Conservation (phyloP, 2,888 invertebrate species). For the Chironomus riparius region DNA sequence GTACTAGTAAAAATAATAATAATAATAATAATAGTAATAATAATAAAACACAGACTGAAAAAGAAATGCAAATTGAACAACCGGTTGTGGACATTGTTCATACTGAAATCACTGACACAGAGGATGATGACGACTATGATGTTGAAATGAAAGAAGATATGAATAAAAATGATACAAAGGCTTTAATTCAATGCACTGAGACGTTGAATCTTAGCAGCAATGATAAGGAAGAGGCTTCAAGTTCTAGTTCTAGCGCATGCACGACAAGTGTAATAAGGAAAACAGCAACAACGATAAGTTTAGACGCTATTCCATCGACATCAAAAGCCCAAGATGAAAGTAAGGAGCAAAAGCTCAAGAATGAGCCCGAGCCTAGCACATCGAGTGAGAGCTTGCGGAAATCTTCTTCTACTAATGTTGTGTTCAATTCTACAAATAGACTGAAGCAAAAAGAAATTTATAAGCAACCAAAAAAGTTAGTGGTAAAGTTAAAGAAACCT, state of each 20-base stretch:
- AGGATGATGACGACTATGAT: slow-evolving; percentile 17
- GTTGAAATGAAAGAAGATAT: slow-evolving; percentile 29
- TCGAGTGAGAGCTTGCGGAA: background rate
- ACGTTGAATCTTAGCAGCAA: slow-evolving; percentile 10
- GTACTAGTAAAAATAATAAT: background rate
- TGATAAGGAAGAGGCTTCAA: slow-evolving; percentile 18
- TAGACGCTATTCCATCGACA: background rate
- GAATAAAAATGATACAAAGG: slow-evolving; percentile 28
- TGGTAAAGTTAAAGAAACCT: slow-evolving; percentile 39
- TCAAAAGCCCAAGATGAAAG: background rate
- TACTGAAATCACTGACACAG: background rate
- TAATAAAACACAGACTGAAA: background rate
- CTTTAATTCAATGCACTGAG: slow-evolving; percentile 16
- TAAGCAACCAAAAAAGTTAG: slow-evolving; percentile 35
- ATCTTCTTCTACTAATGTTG: background rate
- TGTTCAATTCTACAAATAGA: slow-evolving; percentile 24
- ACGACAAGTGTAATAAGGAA: slow-evolving; percentile 24
- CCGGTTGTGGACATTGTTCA: background rate
- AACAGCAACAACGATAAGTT: background rate
- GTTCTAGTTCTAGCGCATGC: background rate
- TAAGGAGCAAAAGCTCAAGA: background rate
- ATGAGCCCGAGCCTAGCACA: slow-evolving; percentile 14
- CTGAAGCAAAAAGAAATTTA: slow-evolving; percentile 17
- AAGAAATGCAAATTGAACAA: background rate
- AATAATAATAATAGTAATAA: background rate